A percentile compares a stretch with the other conserved stretches of the same genome.
Conservation (phyloP, 2,797 vertebrate species). For the Pipistrellus pipistrellus region DNA sequence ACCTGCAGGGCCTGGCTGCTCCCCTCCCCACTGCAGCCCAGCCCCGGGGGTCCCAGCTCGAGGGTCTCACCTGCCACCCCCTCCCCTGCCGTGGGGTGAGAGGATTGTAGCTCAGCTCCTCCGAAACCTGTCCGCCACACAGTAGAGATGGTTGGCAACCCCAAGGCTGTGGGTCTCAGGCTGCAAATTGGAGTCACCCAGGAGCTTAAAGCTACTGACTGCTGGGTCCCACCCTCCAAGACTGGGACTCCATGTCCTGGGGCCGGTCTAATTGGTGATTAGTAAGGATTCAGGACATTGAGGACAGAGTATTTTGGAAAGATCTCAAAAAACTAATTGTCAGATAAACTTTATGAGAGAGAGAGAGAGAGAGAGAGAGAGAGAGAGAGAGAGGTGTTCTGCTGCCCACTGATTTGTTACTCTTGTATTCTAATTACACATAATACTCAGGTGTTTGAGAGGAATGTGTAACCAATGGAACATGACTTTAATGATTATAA, state of each 20-base stretch:
- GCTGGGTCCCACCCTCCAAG: not conserved
- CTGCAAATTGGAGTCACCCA: not conserved
- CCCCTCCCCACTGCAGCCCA: not conserved
- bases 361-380: too few species aligned
- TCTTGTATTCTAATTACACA: not conserved
- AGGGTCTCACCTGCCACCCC: too few species aligned
- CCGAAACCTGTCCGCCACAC: not conserved
- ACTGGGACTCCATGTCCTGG: not conserved
- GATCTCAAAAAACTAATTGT: not conserved
- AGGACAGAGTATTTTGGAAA: not conserved
- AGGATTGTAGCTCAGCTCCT: not conserved
- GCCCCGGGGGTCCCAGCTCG: too few species aligned
- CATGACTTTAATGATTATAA: not conserved
- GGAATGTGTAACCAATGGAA: not conserved
- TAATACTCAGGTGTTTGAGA: not conserved
- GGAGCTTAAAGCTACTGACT: not conserved
- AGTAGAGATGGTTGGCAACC: not conserved
- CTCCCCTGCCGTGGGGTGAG: too few species aligned
- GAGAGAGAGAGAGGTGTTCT: not conserved
- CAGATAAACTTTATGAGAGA: not conserved
- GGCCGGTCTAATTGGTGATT: not conserved
- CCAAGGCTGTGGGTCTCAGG: not conserved
- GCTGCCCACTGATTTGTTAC: not conserved
- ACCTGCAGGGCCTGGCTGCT: not conserved
- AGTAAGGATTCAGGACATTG: not conserved